Evolutionary conservation across 2,797 vertebrate species (phyloP).

Genomic region (Lutjanus campechanus): DNA sequence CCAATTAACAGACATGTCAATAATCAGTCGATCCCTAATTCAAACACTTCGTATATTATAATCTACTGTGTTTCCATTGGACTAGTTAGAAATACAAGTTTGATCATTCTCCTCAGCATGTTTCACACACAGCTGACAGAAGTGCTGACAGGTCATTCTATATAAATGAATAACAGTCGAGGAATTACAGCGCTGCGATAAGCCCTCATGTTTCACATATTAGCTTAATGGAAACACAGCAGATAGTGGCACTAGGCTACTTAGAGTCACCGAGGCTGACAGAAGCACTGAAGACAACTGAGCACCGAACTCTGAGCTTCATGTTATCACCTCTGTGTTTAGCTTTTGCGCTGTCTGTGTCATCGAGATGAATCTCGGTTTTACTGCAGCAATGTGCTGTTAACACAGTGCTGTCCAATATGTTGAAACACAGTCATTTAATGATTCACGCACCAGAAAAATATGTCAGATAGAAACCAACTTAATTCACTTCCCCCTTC

Average conservation of each 20-base stretch:
- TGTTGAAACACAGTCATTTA: slow-evolving; percentile 53
- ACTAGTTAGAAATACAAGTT: slow-evolving; percentile 30
- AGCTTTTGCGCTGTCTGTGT: not conserved
- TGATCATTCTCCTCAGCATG: slow-evolving; percentile 33
- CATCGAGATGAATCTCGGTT: not conserved
- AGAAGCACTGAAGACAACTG: slow-evolving; percentile 35
- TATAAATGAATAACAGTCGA: slow-evolving; percentile 65
- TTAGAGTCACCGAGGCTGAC: slow-evolving; percentile 56
- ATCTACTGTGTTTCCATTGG: slow-evolving; percentile 10
- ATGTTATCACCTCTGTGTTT: slow-evolving; percentile 41
- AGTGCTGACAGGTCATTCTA: slow-evolving; percentile 64
- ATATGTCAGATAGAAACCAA: slow-evolving; percentile 11
- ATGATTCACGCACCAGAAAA: slow-evolving; percentile 21
- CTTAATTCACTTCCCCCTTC: slow-evolving; percentile 15
- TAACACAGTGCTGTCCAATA: not conserved
- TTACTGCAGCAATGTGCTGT: slow-evolving; percentile 13
- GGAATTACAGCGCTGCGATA: slow-evolving; percentile 64
- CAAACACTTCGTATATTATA: not conserved
- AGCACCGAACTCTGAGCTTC: slow-evolving; percentile 14
- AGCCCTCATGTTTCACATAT: slow-evolving; percentile 66
- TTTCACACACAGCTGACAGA: slow-evolving; percentile 45
- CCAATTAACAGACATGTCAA: no score
- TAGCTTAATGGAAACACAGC: slow-evolving; percentile 67
- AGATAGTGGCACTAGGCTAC: slow-evolving; percentile 58
- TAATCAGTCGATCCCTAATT: no score